Conservation (phyloP, 2,888 invertebrate genomes). For the Netelia virgata region DNA sequence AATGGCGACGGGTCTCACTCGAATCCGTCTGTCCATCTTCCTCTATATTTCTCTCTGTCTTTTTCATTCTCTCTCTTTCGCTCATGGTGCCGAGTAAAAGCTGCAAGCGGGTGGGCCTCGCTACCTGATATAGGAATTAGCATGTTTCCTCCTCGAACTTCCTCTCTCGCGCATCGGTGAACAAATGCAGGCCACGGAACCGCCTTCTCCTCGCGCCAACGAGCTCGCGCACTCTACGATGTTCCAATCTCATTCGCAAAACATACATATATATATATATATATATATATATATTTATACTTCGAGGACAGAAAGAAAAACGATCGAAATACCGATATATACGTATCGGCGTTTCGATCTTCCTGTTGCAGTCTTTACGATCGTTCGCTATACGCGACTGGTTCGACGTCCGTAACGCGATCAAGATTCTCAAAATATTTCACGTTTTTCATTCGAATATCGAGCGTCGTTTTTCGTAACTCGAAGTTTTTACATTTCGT, state of each 20-base stretch:
- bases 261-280: neutral
- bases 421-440: neutral
- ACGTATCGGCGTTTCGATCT: conserved; percentile 35
- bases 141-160: conserved; percentile 75
- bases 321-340: too few species aligned
- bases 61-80: neutral
- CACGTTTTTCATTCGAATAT: neutral
- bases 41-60: conserved; percentile 14
- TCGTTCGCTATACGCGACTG: conserved; percentile 1
- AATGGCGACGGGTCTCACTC: conserved; percentile 62
- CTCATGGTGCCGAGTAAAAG: conserved; percentile 71
- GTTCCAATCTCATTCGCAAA: conserved; percentile 25
- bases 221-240: conserved; percentile 48
- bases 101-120: conserved; percentile 57
- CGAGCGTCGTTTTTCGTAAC: neutral
- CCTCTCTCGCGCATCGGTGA: conserved; percentile 76
- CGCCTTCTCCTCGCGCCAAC: conserved; percentile 66
- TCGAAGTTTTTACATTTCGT: too few species aligned
- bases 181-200: conserved; percentile 76
- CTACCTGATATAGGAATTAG: conserved; percentile 73
- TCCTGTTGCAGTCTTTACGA: neutral
- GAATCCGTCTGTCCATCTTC: neutral
- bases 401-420: conserved; percentile 20
- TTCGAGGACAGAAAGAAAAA: too few species aligned
- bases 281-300: neutral